Evolutionary conservation across 2,797 vertebrate species (phyloP), one percentile per base, ranked within the genome.

Genomic region (Acestrorhynchus altus): DNA sequence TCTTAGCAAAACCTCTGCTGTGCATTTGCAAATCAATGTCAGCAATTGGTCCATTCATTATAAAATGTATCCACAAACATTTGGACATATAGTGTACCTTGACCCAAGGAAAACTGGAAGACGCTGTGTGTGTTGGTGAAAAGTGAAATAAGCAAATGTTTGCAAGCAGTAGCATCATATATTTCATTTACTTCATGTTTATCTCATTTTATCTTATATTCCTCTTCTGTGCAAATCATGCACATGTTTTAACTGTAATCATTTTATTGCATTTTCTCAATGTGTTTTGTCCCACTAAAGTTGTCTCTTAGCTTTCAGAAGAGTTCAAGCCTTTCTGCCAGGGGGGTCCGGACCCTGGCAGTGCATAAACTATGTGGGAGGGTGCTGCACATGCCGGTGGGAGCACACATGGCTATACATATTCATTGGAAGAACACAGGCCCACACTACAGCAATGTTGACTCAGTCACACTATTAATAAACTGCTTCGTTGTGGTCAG

Each of bases 381-480:
- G 61, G 72, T 44, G n/a, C 57, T 74, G 79, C 49, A 69, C 66
- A 69, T 76, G 59, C 69, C 61, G 70, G 80, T 72, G 63, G 47
- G 75, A 42, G 61, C 66, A 78, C 69, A 78, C 78, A 70, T 84
- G 81, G 56, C 56, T 79, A 77, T 81, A 70, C 83, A 87, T 84
- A 81, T 83, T 81, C 78, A 79, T 72, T 15, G 56, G 35, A 64
- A 54, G 65, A 72, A 51, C 69, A 63, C 76, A 68, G 67, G 40
- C 76, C 63, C 46, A 71, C 61, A 74, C 68, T 35, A 49, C 51
- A 66, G 66, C 73, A 73, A 79, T 70, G 69, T 54, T 64, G 73
- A 81, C 65, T 70, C n/a, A 77, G 76, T 70, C 40, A 74, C 76
- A 82, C 76, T 61, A 70, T 84, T 83, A 74, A 82, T 81, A 86